Conservation (phyloP, 2,113 vertebrate species). For the Cyphomyrus plagiostoma region DNA sequence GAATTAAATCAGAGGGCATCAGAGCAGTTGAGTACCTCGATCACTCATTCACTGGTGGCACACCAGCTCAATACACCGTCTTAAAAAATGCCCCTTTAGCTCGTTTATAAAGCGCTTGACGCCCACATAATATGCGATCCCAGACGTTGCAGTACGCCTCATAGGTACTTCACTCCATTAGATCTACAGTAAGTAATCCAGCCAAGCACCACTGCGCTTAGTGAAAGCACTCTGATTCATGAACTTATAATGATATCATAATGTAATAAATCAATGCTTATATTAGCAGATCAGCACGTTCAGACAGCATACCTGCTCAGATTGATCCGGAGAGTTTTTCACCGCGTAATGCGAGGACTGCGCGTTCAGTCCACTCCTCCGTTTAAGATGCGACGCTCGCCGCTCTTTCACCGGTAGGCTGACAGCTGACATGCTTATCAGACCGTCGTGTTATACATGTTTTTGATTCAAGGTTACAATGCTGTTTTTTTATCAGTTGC, state of each 20-base stretch:
- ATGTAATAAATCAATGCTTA: background rate
- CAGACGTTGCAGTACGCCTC: background rate
- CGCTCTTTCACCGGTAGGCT: conserved; percentile 17
- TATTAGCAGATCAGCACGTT: too few relatives aligned
- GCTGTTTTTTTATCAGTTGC: background rate
- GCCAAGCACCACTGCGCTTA: background rate
- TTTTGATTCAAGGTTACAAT: background rate
- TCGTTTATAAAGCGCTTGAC: background rate
- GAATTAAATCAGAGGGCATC: background rate
- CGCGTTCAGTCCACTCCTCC: conserved; percentile 17
- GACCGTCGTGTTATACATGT: background rate
- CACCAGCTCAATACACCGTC: background rate
- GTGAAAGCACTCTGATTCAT: background rate
- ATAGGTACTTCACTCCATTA: too few relatives aligned
- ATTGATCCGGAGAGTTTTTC: background rate
- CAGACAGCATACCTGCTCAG: conserved; percentile 20
- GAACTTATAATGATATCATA: background rate
- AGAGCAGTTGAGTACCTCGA: background rate
- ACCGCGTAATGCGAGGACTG: background rate
- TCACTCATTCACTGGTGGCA: background rate
- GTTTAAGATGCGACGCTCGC: conserved; percentile 22
- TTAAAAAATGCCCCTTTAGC: background rate
- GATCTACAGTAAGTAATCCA: background rate
- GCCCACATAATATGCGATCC: background rate
- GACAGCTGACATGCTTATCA: conserved; percentile 43